Conservation (phyloP, 2,888 invertebrate genomes). For the Acanthococcus lagerstroemiae region DNA sequence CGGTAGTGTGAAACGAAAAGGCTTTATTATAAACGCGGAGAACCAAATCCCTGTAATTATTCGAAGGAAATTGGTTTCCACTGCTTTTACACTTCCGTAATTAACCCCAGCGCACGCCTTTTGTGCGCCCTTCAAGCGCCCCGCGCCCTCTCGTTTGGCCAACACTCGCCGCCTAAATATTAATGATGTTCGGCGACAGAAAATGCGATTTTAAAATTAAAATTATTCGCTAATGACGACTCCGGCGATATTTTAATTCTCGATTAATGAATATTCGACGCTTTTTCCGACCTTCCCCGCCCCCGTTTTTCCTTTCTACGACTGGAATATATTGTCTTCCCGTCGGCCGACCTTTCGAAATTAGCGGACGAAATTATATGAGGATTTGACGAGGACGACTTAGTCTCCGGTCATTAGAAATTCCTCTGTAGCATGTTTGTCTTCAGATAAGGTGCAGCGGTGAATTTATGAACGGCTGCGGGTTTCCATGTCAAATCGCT, state of each 20-base stretch:
- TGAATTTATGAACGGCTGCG: slow-evolving; percentile 27
- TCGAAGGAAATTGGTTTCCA: slow-evolving; percentile 24
- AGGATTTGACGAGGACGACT: no score
- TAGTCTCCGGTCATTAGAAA: no score
- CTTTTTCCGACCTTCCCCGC: no score
- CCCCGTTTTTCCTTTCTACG: no score
- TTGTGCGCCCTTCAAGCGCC: slow-evolving; percentile 5
- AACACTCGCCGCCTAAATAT: background rate
- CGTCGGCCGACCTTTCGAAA: no score
- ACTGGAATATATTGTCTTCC: no score
- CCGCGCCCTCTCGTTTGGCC: background rate
- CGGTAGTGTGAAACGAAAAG: slow-evolving; percentile 12
- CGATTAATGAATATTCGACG: no score
- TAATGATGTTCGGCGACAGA: background rate
- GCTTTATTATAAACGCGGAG: slow-evolving; percentile 23
- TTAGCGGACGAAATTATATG: no score
- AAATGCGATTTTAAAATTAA: background rate
- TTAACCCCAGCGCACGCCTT: no score
- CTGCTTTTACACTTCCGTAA: slow-evolving; percentile 22
- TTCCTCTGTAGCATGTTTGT: no score
- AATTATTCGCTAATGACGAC: no score
- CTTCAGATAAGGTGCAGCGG: slow-evolving; percentile 19
- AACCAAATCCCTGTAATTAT: slow-evolving; percentile 23
- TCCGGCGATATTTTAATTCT: no score
- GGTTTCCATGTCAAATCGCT: slow-evolving; percentile 24